Base-by-base conservation (phyloP, 2,888 invertebrate species). In the Athripsodes cinereus region DNA sequence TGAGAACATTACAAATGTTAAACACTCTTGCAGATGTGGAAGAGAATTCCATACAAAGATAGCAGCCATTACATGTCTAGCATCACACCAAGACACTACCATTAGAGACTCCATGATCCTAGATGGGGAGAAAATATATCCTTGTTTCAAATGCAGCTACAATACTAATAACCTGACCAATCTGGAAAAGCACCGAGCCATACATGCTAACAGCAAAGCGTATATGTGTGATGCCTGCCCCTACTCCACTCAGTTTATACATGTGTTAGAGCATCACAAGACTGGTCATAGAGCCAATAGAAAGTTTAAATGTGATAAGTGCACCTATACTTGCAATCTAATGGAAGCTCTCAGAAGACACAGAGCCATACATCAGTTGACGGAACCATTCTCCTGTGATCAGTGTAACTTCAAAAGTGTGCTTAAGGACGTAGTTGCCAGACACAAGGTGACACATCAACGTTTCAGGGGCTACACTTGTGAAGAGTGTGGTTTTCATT, bases 401-500 rank as follows among this genome's bases (percentile, higher is more conserved):
- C 20, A 50, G 13, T 50, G 50, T 26, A 26, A 26, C 50, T 50
- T 50, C 26, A 22, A 50, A 16, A 50, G 22, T 16, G 26, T 50
- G 8, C 26, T 22, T 13, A 22, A 22, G 13, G 16, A 50, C n/a
- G 50, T 26, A 2, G 20, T 50, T 22, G 18, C 11, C 11, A 6
- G 50, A 8, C 50, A 50, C 16, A 22, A n/a, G 21, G 22, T n/a
- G 8, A 50, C 16, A 3, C 50, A 50, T n/a, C 3, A n/a, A 3
- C 16, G 20, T 2, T 22, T 13, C 11, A 50, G 26, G 22, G 22
- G 50, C 11, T 50, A 50, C 20, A 26, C 18, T 3, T 50, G 50
- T 21, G 50, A 50, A 22, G 50, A 50, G 16, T 50, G 50, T 21
- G 50, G 50, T 2, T 50, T 50, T 21, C 50, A 26, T 50, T 50